Conservation (phyloP, 2,797 vertebrate species). For the Chelmon rostratus region DNA sequence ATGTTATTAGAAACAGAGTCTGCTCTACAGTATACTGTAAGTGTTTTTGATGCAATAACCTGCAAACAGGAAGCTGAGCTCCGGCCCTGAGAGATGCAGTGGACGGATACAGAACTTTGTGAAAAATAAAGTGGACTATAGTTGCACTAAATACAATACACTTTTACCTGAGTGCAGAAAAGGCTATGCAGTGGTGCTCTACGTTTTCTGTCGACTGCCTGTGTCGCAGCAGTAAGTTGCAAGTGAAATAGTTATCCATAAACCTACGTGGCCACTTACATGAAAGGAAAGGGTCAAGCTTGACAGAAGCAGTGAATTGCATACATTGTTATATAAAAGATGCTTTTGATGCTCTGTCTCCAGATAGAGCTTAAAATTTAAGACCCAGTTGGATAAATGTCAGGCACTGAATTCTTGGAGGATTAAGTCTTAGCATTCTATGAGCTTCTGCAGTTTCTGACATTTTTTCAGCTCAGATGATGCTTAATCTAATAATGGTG, state of each 20-base stretch:
- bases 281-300: background rate
- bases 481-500: constrained; percentile 70
- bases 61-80: no score
- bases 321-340: background rate
- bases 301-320: background rate
- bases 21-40: background rate
- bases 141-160: background rate
- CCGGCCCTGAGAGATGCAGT: background rate
- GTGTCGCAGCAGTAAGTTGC: background rate
- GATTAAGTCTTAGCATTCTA: constrained; percentile 49
- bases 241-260: background rate
- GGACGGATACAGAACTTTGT: background rate
- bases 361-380: constrained; percentile 12
- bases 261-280: background rate
- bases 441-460: constrained; percentile 45
- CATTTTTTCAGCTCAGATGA: constrained; percentile 70
- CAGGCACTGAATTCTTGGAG: constrained; percentile 42
- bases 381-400: constrained; percentile 31
- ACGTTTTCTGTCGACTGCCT: background rate
- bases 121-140: background rate
- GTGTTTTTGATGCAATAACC: constrained; percentile 1
- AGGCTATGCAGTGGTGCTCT: background rate
- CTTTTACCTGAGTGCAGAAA: background rate
- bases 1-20: background rate
- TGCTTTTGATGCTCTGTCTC: background rate